phyloP scores from a whole-genome alignment of 2,113 vertebrate species.

The Mesembrinibis cayennensis region DNA sequence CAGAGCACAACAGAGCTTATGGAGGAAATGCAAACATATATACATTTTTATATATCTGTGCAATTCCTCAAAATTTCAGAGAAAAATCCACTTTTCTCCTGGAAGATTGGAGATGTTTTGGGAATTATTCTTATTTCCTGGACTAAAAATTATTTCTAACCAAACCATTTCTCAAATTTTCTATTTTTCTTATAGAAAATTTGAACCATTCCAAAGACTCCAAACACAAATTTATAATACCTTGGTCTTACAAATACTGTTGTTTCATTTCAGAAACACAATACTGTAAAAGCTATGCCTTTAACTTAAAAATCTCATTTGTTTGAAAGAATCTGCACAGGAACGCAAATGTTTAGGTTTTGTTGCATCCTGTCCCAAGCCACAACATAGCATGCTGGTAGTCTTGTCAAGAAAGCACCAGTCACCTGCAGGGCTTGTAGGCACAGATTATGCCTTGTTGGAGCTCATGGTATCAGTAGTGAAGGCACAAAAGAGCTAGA shows the following conservation, averaged over 20 bases:
- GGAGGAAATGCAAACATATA: background rate
- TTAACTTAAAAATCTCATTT: background rate
- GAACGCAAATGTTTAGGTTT: accelerated
- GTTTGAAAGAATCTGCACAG: background rate
- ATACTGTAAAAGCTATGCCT: background rate
- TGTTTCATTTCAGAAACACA: background rate
- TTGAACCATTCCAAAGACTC: background rate
- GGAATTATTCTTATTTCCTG: background rate
- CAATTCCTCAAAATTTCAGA: background rate
- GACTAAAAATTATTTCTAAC: background rate
- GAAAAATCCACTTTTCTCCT: background rate
- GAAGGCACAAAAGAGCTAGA: background rate
- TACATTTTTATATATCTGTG: background rate
- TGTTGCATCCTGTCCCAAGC: background rate
- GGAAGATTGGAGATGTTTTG: background rate
- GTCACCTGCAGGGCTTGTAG: background rate
- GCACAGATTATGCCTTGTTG: background rate
- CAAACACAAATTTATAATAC: background rate
- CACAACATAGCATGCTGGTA: background rate
- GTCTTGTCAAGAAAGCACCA: background rate
- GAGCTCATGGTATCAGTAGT: background rate
- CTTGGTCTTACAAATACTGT: background rate
- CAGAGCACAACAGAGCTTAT: background rate
- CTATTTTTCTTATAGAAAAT: background rate
- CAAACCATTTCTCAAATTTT: background rate